Conservation (phyloP, 2,888 invertebrate species). For the Gortyna flavago region DNA sequence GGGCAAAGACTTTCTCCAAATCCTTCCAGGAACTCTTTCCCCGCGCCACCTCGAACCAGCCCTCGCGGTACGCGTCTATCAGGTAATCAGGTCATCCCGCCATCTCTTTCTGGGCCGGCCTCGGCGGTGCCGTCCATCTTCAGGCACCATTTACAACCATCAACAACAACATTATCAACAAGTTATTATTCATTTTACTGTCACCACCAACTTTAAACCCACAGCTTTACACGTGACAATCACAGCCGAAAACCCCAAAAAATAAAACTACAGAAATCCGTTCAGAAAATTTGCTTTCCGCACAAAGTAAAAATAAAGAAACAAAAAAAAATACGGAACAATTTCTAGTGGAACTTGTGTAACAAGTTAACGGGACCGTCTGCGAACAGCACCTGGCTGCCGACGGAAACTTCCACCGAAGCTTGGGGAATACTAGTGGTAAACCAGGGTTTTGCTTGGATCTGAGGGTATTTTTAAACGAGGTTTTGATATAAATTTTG, state of each 20-base stretch:
- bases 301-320: constrained; percentile 58
- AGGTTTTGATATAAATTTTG: no score
- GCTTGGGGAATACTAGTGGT: constrained; percentile 54
- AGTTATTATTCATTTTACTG: background rate
- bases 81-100: no score
- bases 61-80: no score
- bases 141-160: no score
- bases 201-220: background rate
- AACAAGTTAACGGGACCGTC: constrained; percentile 76
- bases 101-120: no score
- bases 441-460: constrained; percentile 33
- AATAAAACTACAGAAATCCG: constrained; percentile 40
- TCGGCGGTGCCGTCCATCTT: no score
- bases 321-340: constrained; percentile 70
- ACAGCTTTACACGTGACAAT: background rate
- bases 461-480: background rate
- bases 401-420: constrained; percentile 62
- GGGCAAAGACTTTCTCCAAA: no score
- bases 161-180: background rate
- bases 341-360: constrained; percentile 73
- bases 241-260: constrained; percentile 10
- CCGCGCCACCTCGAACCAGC: no score
- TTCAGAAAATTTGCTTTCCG: constrained; percentile 59
- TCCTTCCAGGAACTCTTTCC: no score
- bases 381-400: constrained; percentile 72